These are phyloP conservation scores for Hystrix brachyura DNA, from an alignment of 2,113 vertebrate species.

Conservation along the genomic window DNA sequence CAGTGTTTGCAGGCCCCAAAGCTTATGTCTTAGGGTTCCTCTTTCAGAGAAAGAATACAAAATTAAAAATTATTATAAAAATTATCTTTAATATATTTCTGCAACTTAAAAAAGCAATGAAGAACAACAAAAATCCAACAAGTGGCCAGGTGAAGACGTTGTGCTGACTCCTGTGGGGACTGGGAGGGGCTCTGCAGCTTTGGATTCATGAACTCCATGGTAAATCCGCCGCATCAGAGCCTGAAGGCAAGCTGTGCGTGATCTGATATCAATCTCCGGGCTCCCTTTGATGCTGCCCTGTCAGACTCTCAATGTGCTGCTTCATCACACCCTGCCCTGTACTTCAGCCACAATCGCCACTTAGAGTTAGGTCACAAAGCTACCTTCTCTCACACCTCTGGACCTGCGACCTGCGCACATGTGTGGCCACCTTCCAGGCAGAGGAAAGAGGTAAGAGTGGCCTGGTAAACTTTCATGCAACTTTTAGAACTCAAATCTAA, in stretches of 20 bases:
- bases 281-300: accelerated
- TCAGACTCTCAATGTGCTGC: accelerated
- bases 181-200: background rate
- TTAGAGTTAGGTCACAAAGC: accelerated
- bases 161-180: accelerated
- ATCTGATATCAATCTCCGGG: background rate
- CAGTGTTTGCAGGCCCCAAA: background rate
- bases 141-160: background rate
- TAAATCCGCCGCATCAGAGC: accelerated
- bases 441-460: background rate
- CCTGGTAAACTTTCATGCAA: background rate
- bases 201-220: background rate
- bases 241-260: background rate
- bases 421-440: no score
- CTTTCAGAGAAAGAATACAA: background rate
- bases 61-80: constrained; percentile 10
- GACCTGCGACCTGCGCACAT: background rate
- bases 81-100: background rate
- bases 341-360: background rate
- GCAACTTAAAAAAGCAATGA: background rate
- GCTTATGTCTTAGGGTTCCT: background rate
- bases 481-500: background rate
- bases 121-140: background rate
- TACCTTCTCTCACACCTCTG: background rate
- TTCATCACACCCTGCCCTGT: no score